A percentile compares a stretch with the other conserved stretches of the same genome.
phyloP scores from a whole-genome alignment of 2,888 invertebrate genomes.

The Drosophila falleni region DNA sequence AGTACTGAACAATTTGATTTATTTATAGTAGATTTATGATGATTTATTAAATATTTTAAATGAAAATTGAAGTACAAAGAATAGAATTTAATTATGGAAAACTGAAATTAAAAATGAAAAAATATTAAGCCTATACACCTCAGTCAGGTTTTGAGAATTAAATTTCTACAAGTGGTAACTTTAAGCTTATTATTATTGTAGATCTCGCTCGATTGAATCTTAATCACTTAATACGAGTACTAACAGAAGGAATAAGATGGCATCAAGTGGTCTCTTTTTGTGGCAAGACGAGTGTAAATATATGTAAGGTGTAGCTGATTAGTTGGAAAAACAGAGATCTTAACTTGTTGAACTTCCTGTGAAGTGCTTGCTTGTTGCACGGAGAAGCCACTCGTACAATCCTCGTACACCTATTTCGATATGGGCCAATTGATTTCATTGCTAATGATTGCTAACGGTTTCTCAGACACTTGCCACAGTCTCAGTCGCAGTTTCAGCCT shows the following conservation, averaged over 20 bases:
- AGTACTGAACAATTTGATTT: no score
- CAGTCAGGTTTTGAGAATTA: neutral
- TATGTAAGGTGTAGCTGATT: constrained; percentile 48
- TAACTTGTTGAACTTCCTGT: constrained; percentile 63
- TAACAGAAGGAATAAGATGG: neutral
- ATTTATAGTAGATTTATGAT: neutral
- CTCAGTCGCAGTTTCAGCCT: constrained; percentile 16
- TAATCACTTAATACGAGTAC: constrained; percentile 10
- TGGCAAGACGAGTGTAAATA: constrained; percentile 11
- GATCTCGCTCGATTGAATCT: neutral
- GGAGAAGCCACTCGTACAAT: constrained; percentile 35
- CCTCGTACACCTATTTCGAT: constrained; percentile 61
- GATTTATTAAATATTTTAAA: neutral
- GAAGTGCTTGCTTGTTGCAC: constrained; percentile 43
- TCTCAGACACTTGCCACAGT: constrained; percentile 67
- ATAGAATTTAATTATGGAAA: neutral
- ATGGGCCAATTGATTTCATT: constrained; percentile 78
- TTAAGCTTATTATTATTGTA: neutral
- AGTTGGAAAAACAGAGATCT: constrained; percentile 64
- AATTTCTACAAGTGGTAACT: neutral
- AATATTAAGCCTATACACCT: neutral
- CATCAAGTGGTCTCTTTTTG: constrained; percentile 8
- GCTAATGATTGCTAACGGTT: constrained; percentile 77
- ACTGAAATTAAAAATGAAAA: neutral
- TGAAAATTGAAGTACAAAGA: neutral